These are phyloP conservation scores for Podargus strigoides DNA, from an alignment of 2,797 vertebrate genomes.

Conservation along the genomic window DNA sequence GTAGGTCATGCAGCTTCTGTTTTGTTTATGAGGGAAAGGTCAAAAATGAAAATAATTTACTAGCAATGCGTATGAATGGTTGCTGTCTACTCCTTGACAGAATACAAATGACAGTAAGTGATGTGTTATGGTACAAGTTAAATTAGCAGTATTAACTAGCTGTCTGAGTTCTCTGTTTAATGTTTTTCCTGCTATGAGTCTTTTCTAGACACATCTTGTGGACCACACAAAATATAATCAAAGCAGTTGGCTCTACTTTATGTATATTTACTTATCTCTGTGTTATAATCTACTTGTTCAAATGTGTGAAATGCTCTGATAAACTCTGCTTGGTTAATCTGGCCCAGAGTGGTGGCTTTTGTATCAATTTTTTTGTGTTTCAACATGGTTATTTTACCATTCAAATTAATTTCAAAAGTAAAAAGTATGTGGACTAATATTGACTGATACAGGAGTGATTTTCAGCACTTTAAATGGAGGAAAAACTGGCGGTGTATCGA, in stretches of 20 bases:
- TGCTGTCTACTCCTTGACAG: neutral
- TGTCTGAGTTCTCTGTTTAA: neutral
- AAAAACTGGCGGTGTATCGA: neutral
- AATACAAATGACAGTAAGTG: neutral
- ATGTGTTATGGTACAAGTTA: neutral
- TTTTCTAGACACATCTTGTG: neutral
- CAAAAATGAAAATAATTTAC: neutral
- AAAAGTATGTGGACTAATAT: neutral
- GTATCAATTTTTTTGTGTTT: neutral
- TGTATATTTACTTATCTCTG: neutral
- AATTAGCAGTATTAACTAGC: slow-evolving; percentile 15
- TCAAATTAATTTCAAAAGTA: neutral
- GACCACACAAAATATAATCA: neutral
- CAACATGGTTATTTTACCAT: neutral
- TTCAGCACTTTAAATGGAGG: neutral
- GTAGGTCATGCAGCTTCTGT: neutral
- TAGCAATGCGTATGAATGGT: neutral
- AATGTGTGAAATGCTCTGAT: neutral
- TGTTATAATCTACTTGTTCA: neutral
- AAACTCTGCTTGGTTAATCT: neutral
- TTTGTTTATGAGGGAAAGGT: neutral
- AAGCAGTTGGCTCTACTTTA: neutral
- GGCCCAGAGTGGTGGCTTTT: neutral
- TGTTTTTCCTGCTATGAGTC: neutral
- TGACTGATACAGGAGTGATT: neutral